Evolutionary conservation across 1,140 invertebrate genomes (phyloP), one percentile per base, ranked within the genome.

Genomic region (Saccostrea echinata): DNA sequence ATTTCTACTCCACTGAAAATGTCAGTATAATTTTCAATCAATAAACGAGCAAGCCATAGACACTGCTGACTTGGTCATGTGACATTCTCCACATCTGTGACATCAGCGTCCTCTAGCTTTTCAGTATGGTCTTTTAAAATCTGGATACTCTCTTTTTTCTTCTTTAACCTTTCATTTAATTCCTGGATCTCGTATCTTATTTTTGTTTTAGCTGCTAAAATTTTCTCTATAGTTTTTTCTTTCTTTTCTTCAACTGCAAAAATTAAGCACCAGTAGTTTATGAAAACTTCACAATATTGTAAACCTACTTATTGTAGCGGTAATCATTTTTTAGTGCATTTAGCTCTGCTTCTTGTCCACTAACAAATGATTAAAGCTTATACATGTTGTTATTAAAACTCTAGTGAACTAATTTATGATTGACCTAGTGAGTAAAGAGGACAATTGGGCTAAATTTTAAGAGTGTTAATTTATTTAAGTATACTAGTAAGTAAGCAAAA

Each of bases 191-290:
- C 98, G 64, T 95, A 95, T 90, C 97, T 96, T 0, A 99, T 97
- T 95, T 98, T 98, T 71, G 96, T 96, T 94, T 98, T 97, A 0
- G 98, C 97, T 82, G 96, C 96, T 43, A 97, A 94, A 91, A 99
- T 97, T 86, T 96, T 97, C 91, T 97, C 96, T 80, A 98, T 92
- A 0, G 97, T 97, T 88, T 97, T 97, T 71, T 97, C 96, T 93
- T 98, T 98, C 91, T 98, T 98, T 51, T 97, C 97, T 95, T 99
- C 98, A 97, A 99, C 98, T 98, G 95, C 82, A 94, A 94, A 89
- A 92, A 68, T 88, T 91, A 91, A 64, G 0, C 88, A 68, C n/a
- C n/a, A n/a, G n/a, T n/a, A n/a, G n/a, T n/a, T n/a, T n/a, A n/a
- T n/a, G n/a, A n/a, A n/a, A n/a, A n/a, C n/a, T n/a, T n/a, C n/a